Conservation (phyloP, 2,888 invertebrate genomes). For the Pterobdella sp. region DNA sequence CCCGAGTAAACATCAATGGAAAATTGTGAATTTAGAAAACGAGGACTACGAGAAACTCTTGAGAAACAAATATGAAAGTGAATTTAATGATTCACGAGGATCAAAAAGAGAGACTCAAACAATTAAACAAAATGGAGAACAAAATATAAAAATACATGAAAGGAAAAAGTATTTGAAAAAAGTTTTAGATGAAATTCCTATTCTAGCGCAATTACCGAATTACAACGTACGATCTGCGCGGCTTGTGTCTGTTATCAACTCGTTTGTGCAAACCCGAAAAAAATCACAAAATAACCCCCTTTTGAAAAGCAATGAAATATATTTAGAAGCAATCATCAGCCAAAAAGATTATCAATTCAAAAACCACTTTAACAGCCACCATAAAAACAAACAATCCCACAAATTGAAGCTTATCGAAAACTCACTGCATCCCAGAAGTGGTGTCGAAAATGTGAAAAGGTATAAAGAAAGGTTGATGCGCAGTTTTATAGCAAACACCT, state of each 20-base stretch:
- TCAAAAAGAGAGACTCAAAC: not conserved
- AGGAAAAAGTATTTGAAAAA: not conserved
- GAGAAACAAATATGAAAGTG: not conserved
- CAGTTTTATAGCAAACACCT: too few relatives aligned
- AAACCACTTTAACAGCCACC: not conserved
- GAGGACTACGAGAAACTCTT: not conserved
- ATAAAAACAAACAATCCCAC: too few relatives aligned
- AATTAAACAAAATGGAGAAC: not conserved
- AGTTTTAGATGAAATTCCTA: not conserved
- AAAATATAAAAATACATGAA: not conserved
- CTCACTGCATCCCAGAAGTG: too few relatives aligned
- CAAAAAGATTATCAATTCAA: too few relatives aligned
- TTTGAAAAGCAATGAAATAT: not conserved
- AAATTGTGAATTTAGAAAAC: not conserved
- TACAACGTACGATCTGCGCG: not conserved
- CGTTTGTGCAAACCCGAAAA: not conserved
- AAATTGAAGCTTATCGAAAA: too few relatives aligned
- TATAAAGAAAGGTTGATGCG: too few relatives aligned
- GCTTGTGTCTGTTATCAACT: not conserved
- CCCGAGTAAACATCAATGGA: not conserved
- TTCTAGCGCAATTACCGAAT: not conserved
- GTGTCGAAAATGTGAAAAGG: too few relatives aligned
- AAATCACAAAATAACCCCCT: not conserved
- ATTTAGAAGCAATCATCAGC: too few relatives aligned
- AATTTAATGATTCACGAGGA: not conserved